These are phyloP conservation scores for Indicator indicator DNA, from an alignment of 2,113 vertebrate genomes.

Conservation along the genomic window DNA sequence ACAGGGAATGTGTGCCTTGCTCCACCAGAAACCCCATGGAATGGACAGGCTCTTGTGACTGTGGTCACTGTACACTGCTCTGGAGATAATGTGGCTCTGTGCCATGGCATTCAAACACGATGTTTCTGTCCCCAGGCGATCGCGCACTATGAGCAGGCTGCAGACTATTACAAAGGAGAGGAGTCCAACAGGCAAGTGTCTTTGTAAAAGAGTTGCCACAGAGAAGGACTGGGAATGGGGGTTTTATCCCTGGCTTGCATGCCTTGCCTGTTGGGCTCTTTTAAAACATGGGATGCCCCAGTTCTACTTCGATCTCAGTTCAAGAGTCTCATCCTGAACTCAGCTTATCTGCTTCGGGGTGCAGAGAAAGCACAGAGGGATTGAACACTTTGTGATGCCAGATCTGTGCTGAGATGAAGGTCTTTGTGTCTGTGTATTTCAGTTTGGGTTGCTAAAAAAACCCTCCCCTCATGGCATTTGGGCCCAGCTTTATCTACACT, in stretches of 20 bases:
- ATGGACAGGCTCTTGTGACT: background rate
- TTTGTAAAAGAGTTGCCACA: background rate
- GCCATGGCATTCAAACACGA: background rate
- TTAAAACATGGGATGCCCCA: background rate
- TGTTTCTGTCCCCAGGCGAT: slow-evolving; percentile 83
- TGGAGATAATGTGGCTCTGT: background rate
- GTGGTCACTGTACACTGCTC: background rate
- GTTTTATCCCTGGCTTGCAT: background rate
- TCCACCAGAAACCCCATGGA: background rate
- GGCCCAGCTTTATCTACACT: fast-evolving
- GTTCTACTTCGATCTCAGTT: background rate
- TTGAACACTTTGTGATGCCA: background rate
- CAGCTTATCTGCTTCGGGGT: background rate
- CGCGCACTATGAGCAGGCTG: slow-evolving; percentile 98
- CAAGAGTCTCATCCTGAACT: background rate
- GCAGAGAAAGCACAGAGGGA: background rate
- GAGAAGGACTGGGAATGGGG: background rate
- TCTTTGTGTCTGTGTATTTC: fast-evolving
- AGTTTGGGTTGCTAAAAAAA: background rate
- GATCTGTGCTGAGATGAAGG: background rate
- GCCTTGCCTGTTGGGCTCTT: background rate
- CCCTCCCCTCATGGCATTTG: background rate
- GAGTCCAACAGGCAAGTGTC: slow-evolving; percentile 93
- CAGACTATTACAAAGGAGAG: slow-evolving; percentile 98
- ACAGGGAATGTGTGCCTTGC: background rate